Percentiles rank a stretch among this genome's conserved stretches.
These are phyloP conservation scores for Morbakka virulenta DNA, from an alignment of 30 jellyfish, hydroid and myxozoan genomes.

Conservation along the genomic window DNA sequence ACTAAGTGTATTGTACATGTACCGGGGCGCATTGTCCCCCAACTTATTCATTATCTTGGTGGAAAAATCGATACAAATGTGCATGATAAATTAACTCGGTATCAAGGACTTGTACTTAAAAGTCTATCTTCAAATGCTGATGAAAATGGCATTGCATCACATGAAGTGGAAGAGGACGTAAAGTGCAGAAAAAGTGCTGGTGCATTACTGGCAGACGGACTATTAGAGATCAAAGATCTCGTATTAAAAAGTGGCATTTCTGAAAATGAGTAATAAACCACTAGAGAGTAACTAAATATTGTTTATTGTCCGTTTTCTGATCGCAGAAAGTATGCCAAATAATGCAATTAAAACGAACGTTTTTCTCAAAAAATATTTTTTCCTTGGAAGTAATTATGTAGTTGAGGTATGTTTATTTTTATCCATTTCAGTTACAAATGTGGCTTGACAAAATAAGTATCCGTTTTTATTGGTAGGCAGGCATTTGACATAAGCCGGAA, in stretches of 20 bases:
- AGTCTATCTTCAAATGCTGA: constrained; percentile 34
- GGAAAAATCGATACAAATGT: constrained; percentile 46
- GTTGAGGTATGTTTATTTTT: too few species aligned
- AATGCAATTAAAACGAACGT: too few species aligned
- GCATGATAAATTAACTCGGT: constrained; percentile 41
- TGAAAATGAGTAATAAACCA: constrained; percentile 3
- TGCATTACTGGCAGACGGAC: constrained; percentile 49
- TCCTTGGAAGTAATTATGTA: too few species aligned
- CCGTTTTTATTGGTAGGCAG: too few species aligned
- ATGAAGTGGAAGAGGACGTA: constrained; percentile 10
- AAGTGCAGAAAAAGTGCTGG: constrained; percentile 33
- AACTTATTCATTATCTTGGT: constrained; percentile 46
- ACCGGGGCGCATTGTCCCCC: constrained; percentile 91
- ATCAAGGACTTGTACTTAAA: constrained; percentile 74
- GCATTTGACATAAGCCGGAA: too few species aligned
- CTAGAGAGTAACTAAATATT: too few species aligned
- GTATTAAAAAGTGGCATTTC: constrained; percentile 37
- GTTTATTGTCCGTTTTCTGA: too few species aligned
- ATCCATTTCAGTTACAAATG: too few species aligned
- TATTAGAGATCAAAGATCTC: constrained; percentile 40
- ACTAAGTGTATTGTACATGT: constrained; percentile 69
- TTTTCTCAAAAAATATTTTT: too few species aligned
- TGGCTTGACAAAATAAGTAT: too few species aligned
- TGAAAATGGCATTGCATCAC: background rate
- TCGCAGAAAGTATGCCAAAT: too few species aligned